A percentile compares a stretch with the other conserved stretches of the same genome.
These are phyloP conservation scores for Ptychoptera contaminata DNA, from an alignment of 2,888 invertebrate species.

Conservation along the genomic window DNA sequence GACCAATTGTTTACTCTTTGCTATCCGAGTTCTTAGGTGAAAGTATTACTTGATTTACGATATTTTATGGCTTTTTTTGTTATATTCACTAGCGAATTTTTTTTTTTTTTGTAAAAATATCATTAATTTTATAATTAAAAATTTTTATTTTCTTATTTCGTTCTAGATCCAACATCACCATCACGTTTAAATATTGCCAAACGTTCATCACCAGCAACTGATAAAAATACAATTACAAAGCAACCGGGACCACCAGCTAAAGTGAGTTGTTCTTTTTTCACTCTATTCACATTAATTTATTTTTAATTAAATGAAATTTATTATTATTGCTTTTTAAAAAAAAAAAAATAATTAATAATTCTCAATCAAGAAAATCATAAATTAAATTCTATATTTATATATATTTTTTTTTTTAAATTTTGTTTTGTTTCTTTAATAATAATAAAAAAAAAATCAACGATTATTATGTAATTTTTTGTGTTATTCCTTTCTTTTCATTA, in stretches of 20 bases:
- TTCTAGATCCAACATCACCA: no score
- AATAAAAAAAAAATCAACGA: no score
- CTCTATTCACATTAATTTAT: neutral
- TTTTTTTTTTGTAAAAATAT: neutral
- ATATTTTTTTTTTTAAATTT: neutral
- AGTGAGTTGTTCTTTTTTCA: conserved; percentile 14
- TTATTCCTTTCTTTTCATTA: conserved; percentile 2
- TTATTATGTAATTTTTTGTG: conserved; percentile 1
- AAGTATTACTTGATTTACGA: no score
- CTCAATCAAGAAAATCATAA: neutral
- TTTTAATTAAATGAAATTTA: neutral
- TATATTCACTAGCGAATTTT: no score
- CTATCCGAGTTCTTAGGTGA: no score
- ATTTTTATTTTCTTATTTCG: no score
- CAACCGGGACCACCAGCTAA: conserved; percentile 21
- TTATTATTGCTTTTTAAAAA: no score
- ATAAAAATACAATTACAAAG: conserved; percentile 20
- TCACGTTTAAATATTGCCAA: conserved; percentile 9
- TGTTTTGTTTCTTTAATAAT: conserved; percentile 1
- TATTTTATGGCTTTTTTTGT: no score
- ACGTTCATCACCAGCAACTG: conserved; percentile 16
- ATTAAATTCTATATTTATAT: conserved; percentile 1
- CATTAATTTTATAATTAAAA: neutral
- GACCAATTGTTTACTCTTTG: no score
- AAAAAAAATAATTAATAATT: no score